Evolutionary conservation across 92 coral and sea anemone species (phyloP), one percentile per base, ranked within the genome.

Genomic region (Umimayanthus kanabou): DNA sequence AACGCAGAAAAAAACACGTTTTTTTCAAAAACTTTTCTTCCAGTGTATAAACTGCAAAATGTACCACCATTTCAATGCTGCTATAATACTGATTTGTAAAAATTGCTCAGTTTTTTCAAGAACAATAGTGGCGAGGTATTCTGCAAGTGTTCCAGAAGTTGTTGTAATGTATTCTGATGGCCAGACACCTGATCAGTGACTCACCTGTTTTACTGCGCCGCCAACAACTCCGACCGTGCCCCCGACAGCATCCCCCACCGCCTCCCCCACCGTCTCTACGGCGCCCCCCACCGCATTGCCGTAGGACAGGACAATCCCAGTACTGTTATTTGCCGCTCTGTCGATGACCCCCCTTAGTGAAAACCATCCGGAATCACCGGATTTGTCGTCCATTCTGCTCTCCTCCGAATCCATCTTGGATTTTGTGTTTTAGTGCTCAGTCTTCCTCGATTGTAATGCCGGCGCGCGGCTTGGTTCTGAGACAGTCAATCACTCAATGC

Each of bases 211-310:
- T 29, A 83, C 87, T 1, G 87, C 87, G 25, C 87, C 87, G 23
- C 87, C 87, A 69, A 83, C 87, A 7, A 30, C 87, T n/a, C 78
- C 87, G 28, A 83, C 87, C 29, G 87, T 83, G 1, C 87, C 87
- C 9, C 78, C 87, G 25, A 83, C 87, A 22, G 73, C 87, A 4
- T 47, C 64, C 18, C 87, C 87, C 14, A 83, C 87, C 14, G 77
- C 73, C 29, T 71, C 87, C 42, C 87, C 87, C 39, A 83, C 87
- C 26, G 77, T 83, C 65, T 83, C 87, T 18, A 83, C 87, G 28
- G 87, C 87, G 23, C 13, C 87, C 45, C 78, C 87, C 0, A 83
- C 87, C 10, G 28, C 87, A 67, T 83, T 83, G n/a, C 87, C 87
- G n/a, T 83, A 83, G 47, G 87, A 70, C 43, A 83, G 58, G 4